These are phyloP conservation scores for Mormyrops attenuatus DNA, from an alignment of 2,797 vertebrate genomes.

Conservation along the genomic window DNA sequence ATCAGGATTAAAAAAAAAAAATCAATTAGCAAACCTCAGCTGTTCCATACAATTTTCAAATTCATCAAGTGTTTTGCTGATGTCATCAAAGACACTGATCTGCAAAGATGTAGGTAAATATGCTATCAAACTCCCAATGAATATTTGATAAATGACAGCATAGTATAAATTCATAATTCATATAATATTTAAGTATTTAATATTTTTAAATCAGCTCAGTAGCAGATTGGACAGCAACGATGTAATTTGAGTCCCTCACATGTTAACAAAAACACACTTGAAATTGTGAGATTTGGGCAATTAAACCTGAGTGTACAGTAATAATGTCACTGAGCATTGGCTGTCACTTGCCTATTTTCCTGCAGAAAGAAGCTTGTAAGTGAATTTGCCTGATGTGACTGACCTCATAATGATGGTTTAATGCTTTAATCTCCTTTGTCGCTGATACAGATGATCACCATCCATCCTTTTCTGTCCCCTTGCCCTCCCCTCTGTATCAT, in stretches of 20 bases:
- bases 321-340: not conserved
- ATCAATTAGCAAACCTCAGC: not conserved
- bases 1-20: not conserved
- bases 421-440: constrained; percentile 7
- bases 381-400: not conserved
- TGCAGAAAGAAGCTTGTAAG: not conserved
- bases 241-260: not conserved
- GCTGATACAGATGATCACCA: not conserved
- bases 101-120: not conserved
- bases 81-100: not conserved
- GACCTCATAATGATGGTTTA: not conserved
- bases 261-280: not conserved
- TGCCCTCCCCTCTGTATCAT: not conserved
- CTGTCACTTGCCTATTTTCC: not conserved
- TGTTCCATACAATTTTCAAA: not conserved
- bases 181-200: not conserved
- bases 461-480: not conserved
- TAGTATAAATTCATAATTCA: not conserved
- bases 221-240: not conserved
- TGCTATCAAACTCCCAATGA: not conserved
- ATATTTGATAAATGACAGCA: not conserved
- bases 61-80: not conserved
- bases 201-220: not conserved
- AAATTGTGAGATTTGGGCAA: not conserved
- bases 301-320: not conserved